Conservation (phyloP, 2,888 invertebrate genomes). For the Allacma fusca region DNA sequence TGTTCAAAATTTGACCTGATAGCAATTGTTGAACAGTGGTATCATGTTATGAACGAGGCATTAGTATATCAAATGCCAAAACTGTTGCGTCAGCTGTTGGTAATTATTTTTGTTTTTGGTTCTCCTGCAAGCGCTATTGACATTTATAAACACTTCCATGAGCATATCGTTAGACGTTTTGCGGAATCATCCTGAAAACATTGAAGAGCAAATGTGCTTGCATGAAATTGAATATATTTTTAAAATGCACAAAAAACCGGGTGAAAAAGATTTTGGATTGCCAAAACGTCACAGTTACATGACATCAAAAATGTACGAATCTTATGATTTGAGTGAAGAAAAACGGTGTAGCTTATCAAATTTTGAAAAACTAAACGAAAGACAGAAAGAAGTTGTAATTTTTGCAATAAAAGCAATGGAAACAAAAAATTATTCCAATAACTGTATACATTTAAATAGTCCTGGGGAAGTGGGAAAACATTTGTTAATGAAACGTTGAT, state of each 20-base stretch:
- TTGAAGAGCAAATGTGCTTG: no score
- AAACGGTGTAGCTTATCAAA: background rate
- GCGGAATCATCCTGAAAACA: no score
- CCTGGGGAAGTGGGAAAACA: slow-evolving; percentile 66
- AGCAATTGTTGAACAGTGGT: slow-evolving; percentile 62
- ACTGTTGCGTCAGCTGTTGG: slow-evolving; percentile 62
- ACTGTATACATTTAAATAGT: slow-evolving; percentile 62
- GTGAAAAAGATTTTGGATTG: slow-evolving; percentile 21
- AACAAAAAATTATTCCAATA: background rate
- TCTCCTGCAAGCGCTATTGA: slow-evolving; percentile 55
- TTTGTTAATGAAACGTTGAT: slow-evolving; percentile 53
- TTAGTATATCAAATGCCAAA: slow-evolving; percentile 57
- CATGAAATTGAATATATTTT: slow-evolving; percentile 20
- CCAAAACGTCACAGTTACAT: slow-evolving; percentile 41
- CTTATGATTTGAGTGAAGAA: slow-evolving; percentile 8
- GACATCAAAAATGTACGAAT: background rate
- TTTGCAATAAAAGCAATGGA: slow-evolving; percentile 45
- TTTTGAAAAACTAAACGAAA: background rate
- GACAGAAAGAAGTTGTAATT: slow-evolving; percentile 51
- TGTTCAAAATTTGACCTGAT: slow-evolving; percentile 62
- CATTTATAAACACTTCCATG: slow-evolving; percentile 59
- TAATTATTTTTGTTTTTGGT: slow-evolving; percentile 61
- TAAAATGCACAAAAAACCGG: background rate
- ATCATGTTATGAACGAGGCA: slow-evolving; percentile 60
- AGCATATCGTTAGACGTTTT: slow-evolving; percentile 25